Evolutionary conservation across 2,797 vertebrate genomes (phyloP).

Genomic region (Chiroxiphia lanceolata): DNA sequence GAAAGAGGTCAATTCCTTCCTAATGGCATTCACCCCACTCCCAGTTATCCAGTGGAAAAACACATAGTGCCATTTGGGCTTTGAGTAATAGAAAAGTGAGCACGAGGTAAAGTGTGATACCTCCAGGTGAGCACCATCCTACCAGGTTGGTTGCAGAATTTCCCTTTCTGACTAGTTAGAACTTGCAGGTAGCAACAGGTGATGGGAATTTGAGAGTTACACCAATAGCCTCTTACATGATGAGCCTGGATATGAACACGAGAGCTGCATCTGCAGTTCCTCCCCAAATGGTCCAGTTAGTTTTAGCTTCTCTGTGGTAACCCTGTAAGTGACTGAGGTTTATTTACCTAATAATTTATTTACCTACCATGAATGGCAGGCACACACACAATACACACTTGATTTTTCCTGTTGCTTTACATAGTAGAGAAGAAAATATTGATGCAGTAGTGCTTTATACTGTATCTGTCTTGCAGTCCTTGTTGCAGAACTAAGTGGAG

Average conservation of each 20-base stretch:
- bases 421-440: background rate
- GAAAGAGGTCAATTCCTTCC: background rate
- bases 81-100: background rate
- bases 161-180: background rate
- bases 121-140: background rate
- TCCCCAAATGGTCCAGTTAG: background rate
- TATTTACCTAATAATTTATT: background rate
- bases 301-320: background rate
- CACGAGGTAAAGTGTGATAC: background rate
- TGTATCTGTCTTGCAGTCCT: background rate
- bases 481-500: background rate
- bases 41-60: background rate
- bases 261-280: background rate
- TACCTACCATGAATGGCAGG: background rate
- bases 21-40: background rate
- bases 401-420: background rate
- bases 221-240: background rate
- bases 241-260: background rate
- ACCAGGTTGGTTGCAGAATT: background rate
- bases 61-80: background rate
- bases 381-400: background rate
- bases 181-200: background rate
- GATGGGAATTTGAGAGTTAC: background rate
- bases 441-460: background rate
- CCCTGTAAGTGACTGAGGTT: background rate